A percentile compares a stretch with the other conserved stretches of the same genome.
phyloP scores from a whole-genome alignment of 2,888 invertebrate species.

The Drosophila mimetica region DNA sequence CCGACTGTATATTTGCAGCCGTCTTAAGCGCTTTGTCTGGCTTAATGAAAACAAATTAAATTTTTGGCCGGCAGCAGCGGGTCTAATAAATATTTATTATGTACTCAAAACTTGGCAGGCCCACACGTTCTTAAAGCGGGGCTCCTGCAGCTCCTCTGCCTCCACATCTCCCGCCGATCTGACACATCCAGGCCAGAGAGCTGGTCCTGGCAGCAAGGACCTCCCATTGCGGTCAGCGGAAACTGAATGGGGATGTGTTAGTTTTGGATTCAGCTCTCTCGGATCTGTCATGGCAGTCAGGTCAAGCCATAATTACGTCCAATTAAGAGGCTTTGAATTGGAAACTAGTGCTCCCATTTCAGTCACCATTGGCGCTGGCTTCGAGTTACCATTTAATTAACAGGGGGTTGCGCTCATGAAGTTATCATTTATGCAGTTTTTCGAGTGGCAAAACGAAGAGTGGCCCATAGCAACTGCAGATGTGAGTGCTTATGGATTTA shows the following conservation, averaged over 20 bases:
- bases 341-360: conserved; percentile 21
- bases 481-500: neutral
- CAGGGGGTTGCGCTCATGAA: neutral
- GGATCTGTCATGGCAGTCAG: conserved; percentile 25
- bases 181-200: conserved; percentile 25
- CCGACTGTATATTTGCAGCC: conserved; percentile 41
- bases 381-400: conserved; percentile 4
- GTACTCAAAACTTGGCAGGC: conserved; percentile 28
- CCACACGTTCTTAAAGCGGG: conserved; percentile 6
- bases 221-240: conserved; percentile 28
- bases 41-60: conserved; percentile 76
- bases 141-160: neutral
- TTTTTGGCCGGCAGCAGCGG: conserved; percentile 51
- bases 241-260: neutral
- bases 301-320: conserved; percentile 24
- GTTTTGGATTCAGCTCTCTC: conserved; percentile 21
- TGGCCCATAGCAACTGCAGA: neutral
- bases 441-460: neutral
- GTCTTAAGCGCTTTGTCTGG: conserved; percentile 60
- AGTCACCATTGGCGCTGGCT: conserved; percentile 3
- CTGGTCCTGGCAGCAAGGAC: conserved; percentile 32
- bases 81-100: conserved; percentile 75
- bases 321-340: conserved; percentile 36
- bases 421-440: neutral
- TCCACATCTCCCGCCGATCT: neutral